Evolutionary conservation across 2,888 invertebrate species (phyloP), one percentile per base, ranked within the genome.

Genomic region (Neuroscelio doddi): DNA sequence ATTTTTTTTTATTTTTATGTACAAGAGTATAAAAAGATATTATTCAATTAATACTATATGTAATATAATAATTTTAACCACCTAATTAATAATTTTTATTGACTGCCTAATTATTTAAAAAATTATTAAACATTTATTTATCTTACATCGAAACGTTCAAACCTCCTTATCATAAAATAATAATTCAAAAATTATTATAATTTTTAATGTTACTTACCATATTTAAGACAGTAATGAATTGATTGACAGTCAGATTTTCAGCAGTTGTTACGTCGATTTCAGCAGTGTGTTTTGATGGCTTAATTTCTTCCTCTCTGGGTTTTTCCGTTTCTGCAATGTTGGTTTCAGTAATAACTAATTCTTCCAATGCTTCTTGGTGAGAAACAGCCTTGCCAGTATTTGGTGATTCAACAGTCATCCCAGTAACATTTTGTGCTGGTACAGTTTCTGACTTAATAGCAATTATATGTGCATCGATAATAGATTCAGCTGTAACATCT

Each of bases 301-400:
- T 75, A 1, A 85, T 84, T 39, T 84, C 78, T 61, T 86, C 86
- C 57, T 82, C 82, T 62, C 85, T 82, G 0, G 86, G 85, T 75
- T 85, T 83, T 59, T 85, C 81, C 34, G 85, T 86, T 53, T 87
- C 85, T 7, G 84, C 86, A 17, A 87, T 77, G 68, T 85, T 81
- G 26, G 85, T 82, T 67, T 86, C 85, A 1, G 86, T 79, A 7
- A 83, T 50, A 1, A 81, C 55, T 8, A 83, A 85, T 78, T 88
- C 87, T 61, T 87, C 86, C 38, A 87, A 68, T 12, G 87, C 86
- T 30, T 88, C 87, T 78, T 87, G 86, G 56, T 85, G 85, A 56
- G 85, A 82, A 71, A 83, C 62, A 75, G 85, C 85, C 58, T 79
- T 80, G 8, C 74, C 72, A n/a, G 69, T 74, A 51, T 68, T 77